These are phyloP conservation scores for Orius insidiosus DNA, from an alignment of 1,140 invertebrate species.

Conservation along the genomic window DNA sequence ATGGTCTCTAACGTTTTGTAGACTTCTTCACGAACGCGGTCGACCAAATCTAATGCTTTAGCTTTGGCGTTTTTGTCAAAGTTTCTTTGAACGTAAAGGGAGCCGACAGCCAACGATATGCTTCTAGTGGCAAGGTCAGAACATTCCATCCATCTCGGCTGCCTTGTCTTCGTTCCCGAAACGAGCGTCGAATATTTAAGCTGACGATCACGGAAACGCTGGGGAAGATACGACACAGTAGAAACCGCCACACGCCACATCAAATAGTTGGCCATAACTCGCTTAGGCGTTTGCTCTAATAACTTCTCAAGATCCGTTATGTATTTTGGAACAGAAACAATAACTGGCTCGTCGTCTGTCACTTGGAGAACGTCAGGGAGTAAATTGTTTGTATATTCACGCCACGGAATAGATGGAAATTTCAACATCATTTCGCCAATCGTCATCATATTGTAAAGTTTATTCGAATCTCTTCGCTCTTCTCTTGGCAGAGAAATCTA, in stretches of 20 bases:
- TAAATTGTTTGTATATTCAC: conserved; percentile 61
- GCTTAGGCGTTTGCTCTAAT: conserved; percentile 36
- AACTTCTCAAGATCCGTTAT: conserved; percentile 46
- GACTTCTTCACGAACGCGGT: conserved; percentile 48
- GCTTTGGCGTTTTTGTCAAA: conserved; percentile 53
- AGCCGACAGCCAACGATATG: conserved; percentile 57
- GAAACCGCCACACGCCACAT: conserved; percentile 60
- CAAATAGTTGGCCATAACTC: conserved; percentile 55
- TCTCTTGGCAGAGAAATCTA: conserved; percentile 79
- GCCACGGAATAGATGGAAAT: conserved; percentile 62
- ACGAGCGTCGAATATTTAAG: conserved; percentile 53
- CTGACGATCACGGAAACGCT: conserved; percentile 49
- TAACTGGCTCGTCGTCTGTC: conserved; percentile 50
- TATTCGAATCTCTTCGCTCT: conserved; percentile 76
- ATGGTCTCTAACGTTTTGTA: conserved; percentile 37
- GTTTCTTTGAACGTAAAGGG: conserved; percentile 55
- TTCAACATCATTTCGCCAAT: conserved; percentile 50
- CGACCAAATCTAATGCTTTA: conserved; percentile 65
- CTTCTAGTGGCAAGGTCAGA: conserved; percentile 23
- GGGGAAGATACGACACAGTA: conserved; percentile 55
- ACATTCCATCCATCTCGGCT: conserved; percentile 75
- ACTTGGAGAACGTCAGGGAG: conserved; percentile 41
- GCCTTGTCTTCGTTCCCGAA: conserved; percentile 52
- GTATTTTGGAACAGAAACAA: conserved; percentile 63
- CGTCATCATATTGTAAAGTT: conserved; percentile 81